Base-by-base conservation (phyloP, 2,888 invertebrate genomes). In the Leucoma salicis region DNA sequence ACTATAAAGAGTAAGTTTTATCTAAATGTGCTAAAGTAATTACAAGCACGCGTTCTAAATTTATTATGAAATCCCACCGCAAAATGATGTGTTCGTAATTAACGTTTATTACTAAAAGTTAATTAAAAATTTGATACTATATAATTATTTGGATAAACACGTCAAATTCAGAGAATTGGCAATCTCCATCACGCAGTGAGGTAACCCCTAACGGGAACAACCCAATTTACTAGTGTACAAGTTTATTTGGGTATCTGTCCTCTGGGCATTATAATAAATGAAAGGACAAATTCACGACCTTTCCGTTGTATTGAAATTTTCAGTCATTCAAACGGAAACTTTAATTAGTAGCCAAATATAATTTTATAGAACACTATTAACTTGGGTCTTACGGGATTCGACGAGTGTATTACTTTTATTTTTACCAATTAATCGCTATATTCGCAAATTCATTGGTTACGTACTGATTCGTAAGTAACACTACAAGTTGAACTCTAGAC, bases 191-290 rank as follows among this genome's bases (percentile, higher is more conserved):
- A 78, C 69, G 78, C 78, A 79, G 77, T 78, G 76, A 78, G 79
- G 72, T 72, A 69, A 58, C 69, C 74, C 78, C 81, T 63, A 72
- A 67, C 60, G 80, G 82, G 81, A 72, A 74, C 76, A 78, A 80
- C 84, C 83, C 83, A 82, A 85, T 86, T 84, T 86, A 78, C 73
- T 80, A 81, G 77, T 81, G 75, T 75, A 78, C 76, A 83, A 82
- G 81, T 85, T 85, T 81, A 83, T 85, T 82, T 76, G 78, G 78
- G 74, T 74, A 80, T 78, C 71, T 75, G 70, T 82, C 84, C 83
- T 69, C 54, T 53, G 82, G 81, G 84, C 60, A 82, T 82, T 76
- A 75, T 70, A 72, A 74, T 83, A 82, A 79, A 82, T 80, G 77
- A 72, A 71, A 74, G 74, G 79, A 75, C 78, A 80, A 78, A 82